Conservation (phyloP, 2,797 vertebrate species). For the Phrynocephalus forsythii region DNA sequence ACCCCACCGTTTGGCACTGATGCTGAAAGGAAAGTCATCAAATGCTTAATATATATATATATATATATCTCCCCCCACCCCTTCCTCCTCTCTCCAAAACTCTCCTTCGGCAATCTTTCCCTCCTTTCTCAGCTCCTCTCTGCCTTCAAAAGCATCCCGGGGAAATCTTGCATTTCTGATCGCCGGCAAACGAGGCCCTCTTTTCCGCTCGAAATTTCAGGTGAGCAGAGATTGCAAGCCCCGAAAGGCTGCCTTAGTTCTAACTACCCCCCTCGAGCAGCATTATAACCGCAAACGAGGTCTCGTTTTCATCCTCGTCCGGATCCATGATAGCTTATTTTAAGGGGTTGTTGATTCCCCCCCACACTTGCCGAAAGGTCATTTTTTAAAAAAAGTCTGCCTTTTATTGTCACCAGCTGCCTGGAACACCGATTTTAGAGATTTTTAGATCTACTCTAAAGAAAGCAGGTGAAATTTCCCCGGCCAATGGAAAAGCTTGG, state of each 20-base stretch:
- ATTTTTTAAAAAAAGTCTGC: too few relatives aligned
- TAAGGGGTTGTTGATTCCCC: too few relatives aligned
- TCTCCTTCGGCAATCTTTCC: neutral
- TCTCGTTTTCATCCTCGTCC: neutral
- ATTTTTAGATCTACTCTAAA: too few relatives aligned
- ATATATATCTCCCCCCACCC: too few relatives aligned
- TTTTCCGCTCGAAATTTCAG: neutral
- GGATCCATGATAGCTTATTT: neutral
- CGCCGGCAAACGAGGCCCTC: neutral
- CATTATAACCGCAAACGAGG: neutral
- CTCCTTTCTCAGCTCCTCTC: neutral
- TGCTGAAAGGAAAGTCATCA: constrained; percentile 29
- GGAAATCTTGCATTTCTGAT: neutral
- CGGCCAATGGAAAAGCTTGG: too few relatives aligned
- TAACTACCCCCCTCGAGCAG: neutral
- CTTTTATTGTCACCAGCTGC: too few relatives aligned
- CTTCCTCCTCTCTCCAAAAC: neutral
- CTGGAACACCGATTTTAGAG: too few relatives aligned
- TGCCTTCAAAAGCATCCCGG: constrained; percentile 14
- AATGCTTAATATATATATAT: too few relatives aligned
- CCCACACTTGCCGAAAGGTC: too few relatives aligned
- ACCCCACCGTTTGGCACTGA: constrained; percentile 32
- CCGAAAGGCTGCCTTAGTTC: too few relatives aligned
- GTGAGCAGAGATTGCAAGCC: too few relatives aligned
- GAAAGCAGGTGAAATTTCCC: too few relatives aligned